A percentile compares a stretch with the other conserved stretches of the same genome.
These are phyloP conservation scores for Luscinia luscinia DNA, from an alignment of 2,797 vertebrate genomes.

Conservation along the genomic window DNA sequence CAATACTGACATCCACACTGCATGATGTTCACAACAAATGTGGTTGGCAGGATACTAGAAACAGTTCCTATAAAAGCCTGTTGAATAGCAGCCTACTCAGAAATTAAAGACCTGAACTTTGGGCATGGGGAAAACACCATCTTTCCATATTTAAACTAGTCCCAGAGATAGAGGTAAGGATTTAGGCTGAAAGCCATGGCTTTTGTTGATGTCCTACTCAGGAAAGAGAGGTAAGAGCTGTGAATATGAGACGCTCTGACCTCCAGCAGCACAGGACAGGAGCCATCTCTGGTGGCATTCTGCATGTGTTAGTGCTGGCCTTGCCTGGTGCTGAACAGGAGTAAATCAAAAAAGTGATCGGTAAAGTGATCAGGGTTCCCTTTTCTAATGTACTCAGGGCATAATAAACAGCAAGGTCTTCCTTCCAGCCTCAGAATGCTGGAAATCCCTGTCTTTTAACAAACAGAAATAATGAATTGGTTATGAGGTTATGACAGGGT, in stretches of 20 bases:
- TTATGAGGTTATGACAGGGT: background rate
- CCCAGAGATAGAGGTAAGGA: background rate
- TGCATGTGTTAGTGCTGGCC: background rate
- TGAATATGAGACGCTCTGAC: background rate
- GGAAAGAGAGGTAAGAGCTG: background rate
- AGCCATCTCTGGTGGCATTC: background rate
- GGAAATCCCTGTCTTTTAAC: background rate
- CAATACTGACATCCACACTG: background rate
- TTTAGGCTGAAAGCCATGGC: background rate
- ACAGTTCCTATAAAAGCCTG: background rate
- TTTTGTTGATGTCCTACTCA: background rate
- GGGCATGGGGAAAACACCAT: background rate
- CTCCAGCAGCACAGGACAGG: fast-evolving
- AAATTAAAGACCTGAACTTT: background rate
- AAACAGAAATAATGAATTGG: background rate
- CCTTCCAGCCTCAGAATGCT: background rate
- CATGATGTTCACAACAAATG: background rate
- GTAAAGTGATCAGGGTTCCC: background rate
- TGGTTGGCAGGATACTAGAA: background rate
- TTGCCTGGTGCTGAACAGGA: background rate
- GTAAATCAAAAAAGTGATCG: background rate
- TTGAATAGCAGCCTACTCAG: background rate
- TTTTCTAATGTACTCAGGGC: background rate
- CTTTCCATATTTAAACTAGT: background rate
- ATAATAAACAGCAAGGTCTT: background rate